Conservation (phyloP, 2,797 vertebrate genomes). For the Oryzias sinensis region DNA sequence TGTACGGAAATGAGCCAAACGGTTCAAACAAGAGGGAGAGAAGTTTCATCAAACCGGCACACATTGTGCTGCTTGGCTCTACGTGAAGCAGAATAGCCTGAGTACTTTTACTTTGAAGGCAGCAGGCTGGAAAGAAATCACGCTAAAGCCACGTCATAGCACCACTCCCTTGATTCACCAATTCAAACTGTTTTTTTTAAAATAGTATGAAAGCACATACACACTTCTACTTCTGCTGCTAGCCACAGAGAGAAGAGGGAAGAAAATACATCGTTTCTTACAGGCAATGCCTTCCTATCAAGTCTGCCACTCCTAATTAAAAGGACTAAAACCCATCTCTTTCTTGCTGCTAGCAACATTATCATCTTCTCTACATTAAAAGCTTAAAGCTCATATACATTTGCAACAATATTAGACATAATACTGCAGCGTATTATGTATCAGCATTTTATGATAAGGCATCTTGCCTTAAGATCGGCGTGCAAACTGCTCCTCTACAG, state of each 20-base stretch:
- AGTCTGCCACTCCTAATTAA: constrained; percentile 75
- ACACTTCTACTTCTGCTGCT: no score
- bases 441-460: constrained; percentile 55
- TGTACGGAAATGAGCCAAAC: constrained; percentile 62
- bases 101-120: constrained; percentile 44
- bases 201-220: no score
- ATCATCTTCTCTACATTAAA: constrained; percentile 73
- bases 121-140: constrained; percentile 26
- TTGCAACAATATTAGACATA: constrained; percentile 75
- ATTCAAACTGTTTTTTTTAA: no score
- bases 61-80: constrained; percentile 1
- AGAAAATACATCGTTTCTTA: constrained; percentile 29
- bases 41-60: constrained; percentile 9
- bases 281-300: constrained; percentile 75
- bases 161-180: no score
- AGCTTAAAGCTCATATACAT: constrained; percentile 78
- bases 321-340: constrained; percentile 78
- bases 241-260: constrained; percentile 3
- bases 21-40: constrained; percentile 5
- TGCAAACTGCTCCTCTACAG: constrained; percentile 64
- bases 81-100: constrained; percentile 9
- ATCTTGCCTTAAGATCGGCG: constrained; percentile 49
- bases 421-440: constrained; percentile 70
- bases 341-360: constrained; percentile 73
- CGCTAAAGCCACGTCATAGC: no score